phyloP scores from a whole-genome alignment of 2,113 vertebrate species.

The Ophthalmotilapia sp. region DNA sequence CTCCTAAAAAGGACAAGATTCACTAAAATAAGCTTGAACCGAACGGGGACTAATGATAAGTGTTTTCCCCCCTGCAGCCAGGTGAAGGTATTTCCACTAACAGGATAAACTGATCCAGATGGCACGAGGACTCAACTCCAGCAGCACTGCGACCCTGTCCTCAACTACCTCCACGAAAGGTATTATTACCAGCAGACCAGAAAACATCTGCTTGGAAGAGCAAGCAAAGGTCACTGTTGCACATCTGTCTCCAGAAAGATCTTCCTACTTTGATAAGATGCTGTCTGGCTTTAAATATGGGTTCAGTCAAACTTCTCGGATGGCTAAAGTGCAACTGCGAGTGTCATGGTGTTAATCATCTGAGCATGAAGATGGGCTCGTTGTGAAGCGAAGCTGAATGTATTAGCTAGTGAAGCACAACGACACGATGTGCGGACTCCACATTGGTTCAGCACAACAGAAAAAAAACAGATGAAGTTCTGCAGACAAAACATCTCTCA shows the following conservation, averaged over 20 bases:
- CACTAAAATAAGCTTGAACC: background rate
- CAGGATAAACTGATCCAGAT: slow-evolving; percentile 60
- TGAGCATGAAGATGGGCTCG: background rate
- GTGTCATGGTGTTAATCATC: background rate
- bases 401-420: background rate
- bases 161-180: slow-evolving; percentile 30
- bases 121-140: background rate
- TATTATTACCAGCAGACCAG: background rate
- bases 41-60: slow-evolving; percentile 11
- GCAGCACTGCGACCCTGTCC: background rate
- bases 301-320: background rate
- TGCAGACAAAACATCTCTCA: background rate
- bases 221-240: background rate
- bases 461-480: background rate
- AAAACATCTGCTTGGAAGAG: slow-evolving; percentile 13
- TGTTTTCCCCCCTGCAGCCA: background rate
- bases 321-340: background rate
- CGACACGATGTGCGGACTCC: background rate
- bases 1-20: slow-evolving; percentile 29
- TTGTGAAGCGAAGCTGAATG: background rate
- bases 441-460: background rate
- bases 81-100: slow-evolving; percentile 26
- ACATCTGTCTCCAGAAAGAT: background rate
- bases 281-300: background rate
- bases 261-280: background rate